Evolutionary conservation across 1,140 invertebrate species (phyloP).

Genomic region (Drosophila leontia): DNA sequence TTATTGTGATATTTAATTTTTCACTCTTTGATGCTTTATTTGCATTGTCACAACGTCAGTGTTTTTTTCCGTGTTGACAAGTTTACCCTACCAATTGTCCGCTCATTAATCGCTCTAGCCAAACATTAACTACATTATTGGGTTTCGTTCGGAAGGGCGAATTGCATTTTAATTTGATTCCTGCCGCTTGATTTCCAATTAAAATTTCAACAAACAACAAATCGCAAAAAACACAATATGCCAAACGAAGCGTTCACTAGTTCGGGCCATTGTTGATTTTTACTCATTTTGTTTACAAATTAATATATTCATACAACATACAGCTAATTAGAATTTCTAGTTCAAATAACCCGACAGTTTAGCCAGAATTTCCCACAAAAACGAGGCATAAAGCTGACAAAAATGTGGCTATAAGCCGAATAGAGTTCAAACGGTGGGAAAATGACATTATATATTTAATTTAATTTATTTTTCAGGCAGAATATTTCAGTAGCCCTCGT

Average conservation of each 20-base stretch:
- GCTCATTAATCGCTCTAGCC: conserved; percentile 53
- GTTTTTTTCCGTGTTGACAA: conserved; percentile 49
- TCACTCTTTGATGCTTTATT: conserved; percentile 21
- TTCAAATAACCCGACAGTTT: conserved; percentile 43
- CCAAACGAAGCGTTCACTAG: conserved; percentile 30
- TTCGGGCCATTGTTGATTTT: conserved; percentile 53
- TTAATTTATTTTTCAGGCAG: conserved; percentile 35
- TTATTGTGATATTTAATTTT: conserved; percentile 48
- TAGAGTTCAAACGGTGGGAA: conserved; percentile 18
- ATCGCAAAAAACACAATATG: conserved; percentile 35
- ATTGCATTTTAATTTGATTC: conserved; percentile 69
- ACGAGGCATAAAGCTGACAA: conserved; percentile 9
- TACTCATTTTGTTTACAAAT: conserved; percentile 47
- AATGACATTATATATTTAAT: conserved; percentile 51
- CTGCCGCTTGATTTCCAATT: conserved; percentile 58
- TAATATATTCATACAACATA: conserved; percentile 46
- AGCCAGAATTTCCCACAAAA: conserved; percentile 19
- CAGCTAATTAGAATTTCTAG: conserved; percentile 62
- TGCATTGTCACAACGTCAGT: conserved; percentile 31
- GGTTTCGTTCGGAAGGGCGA: conserved; percentile 30
- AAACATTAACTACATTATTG: conserved; percentile 59
- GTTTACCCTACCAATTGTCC: conserved; percentile 60
- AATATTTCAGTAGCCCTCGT: neutral
- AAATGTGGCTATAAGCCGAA: conserved; percentile 22
- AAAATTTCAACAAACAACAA: conserved; percentile 64